Evolutionary conservation across 2,888 invertebrate species (phyloP), one percentile per base, ranked within the genome.

Genomic region (Drosophila yooni): DNA sequence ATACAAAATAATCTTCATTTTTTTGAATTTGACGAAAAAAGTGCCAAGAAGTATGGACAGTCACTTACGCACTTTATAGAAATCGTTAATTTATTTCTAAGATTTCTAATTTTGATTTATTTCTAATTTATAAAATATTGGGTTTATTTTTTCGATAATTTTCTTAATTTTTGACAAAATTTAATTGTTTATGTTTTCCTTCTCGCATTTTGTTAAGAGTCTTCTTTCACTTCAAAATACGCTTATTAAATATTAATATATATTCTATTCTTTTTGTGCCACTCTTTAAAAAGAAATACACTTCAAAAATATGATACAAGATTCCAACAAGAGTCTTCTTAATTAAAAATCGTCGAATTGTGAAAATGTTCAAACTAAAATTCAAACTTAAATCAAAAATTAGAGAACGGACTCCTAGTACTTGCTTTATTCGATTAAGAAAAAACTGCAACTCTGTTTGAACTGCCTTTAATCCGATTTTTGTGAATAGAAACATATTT

Each of bases 401-500:
- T 10, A n/a, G 4, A 4, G 4, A 40, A n/a, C 4, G 2, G 4
- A 10, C 10, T 43, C 0, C 5, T 11, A 6, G 1, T 11, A 43
- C 11, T 43, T 40, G 40, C 5, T 8, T 11, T 43, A 21, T 43
- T 43, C 0, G 31, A 1, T 43, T 43, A 0, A 40, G 5, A 43
- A 21, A 1, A 15, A 34, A 3, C n/a, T 33, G 8, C 7, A 25
- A 7, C 18, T 33, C 31, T 18, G 1, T 7, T 21, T 43, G 4
- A 29, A 15, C 10, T 33, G n/a, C 8, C 10, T 43, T 31, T 31
- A 29, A 10, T 15, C n/a, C 21, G 4, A 10, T 34, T 33, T 8
- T 15, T n/a, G 38, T 27, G 15, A n/a, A 29, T n/a, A 34, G 31
- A 31, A 27, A 46, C 40, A 27, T 31, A 53, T 54, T 73, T 33